Conservation (phyloP, 2,797 vertebrate species). For the Thripadectes ignobilis region DNA sequence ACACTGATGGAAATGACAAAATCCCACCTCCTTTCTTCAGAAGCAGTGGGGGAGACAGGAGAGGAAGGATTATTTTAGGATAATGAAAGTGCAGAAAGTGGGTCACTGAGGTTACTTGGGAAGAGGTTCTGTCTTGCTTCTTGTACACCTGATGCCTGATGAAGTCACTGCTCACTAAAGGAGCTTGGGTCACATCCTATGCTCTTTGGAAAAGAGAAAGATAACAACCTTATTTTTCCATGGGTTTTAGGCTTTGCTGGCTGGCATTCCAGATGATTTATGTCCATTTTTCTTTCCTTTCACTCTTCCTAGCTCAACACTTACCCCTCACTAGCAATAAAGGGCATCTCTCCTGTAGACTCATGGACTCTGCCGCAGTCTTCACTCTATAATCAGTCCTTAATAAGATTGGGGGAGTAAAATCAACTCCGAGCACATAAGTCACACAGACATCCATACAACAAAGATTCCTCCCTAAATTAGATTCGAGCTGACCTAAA, state of each 20-base stretch:
- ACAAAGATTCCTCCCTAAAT: slow-evolving; percentile 57
- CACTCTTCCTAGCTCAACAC: not conserved
- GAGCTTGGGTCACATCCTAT: not conserved
- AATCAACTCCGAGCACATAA: slow-evolving; percentile 66
- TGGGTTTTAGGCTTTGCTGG: not conserved
- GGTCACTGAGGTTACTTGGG: rapidly evolving
- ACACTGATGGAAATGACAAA: not conserved
- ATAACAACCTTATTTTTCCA: not conserved
- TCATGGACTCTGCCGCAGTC: slow-evolving; percentile 38
- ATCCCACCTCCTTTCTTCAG: not conserved
- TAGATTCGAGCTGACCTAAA: slow-evolving; percentile 66
- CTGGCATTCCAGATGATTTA: slow-evolving; percentile 59
- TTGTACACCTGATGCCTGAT: rapidly evolving
- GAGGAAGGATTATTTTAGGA: not conserved
- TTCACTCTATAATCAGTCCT: slow-evolving; percentile 66
- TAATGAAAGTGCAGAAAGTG: not conserved
- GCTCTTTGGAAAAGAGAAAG: not conserved
- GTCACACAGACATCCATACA: slow-evolving; percentile 63
- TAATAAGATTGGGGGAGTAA: slow-evolving; percentile 71
- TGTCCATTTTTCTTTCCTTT: not conserved
- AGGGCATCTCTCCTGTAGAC: slow-evolving; percentile 40
- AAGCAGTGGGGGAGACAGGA: not conserved
- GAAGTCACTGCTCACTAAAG: rapidly evolving
- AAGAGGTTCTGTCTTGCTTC: not conserved
- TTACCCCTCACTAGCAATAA: slow-evolving; percentile 49